Evolutionary conservation across 2,888 invertebrate genomes (phyloP).

Genomic region (Lissonota sp.): DNA sequence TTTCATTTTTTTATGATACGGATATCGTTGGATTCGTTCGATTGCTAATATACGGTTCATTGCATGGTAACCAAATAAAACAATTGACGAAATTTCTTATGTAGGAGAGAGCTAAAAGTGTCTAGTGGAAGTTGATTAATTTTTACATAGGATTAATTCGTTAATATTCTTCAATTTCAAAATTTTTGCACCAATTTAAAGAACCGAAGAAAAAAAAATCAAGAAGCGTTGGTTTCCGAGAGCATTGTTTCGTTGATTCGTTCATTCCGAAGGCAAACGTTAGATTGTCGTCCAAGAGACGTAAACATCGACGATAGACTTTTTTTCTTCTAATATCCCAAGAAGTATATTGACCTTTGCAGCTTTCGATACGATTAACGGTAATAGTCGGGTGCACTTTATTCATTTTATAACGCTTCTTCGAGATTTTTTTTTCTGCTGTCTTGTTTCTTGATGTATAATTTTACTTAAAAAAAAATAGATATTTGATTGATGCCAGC

Average conservation of each 20-base stretch:
- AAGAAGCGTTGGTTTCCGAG: too few species aligned
- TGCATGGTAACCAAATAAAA: too few species aligned
- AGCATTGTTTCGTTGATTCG: too few species aligned
- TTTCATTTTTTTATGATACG: too few species aligned
- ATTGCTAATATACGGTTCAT: too few species aligned
- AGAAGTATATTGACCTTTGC: conserved; percentile 52
- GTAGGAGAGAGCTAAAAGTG: too few species aligned
- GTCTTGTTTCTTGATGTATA: conserved; percentile 17
- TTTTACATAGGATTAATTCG: too few species aligned
- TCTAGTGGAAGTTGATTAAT: too few species aligned
- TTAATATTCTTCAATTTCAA: not conserved
- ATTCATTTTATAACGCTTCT: not conserved
- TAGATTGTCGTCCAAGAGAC: not conserved
- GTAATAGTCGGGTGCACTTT: conserved; percentile 4
- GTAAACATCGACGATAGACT: conserved; percentile 17
- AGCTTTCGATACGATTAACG: conserved; percentile 50
- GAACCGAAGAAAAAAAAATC: too few species aligned
- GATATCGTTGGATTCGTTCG: too few species aligned
- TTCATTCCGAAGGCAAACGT: conserved; percentile 18
- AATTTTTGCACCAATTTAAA: conserved; percentile 27
- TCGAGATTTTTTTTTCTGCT: conserved; percentile 12
- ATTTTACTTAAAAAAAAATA: conserved; percentile 47
- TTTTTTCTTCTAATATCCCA: conserved; percentile 44
- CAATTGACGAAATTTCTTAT: too few species aligned
- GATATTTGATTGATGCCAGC: conserved; percentile 46